Evolutionary conservation across 2,888 invertebrate species (phyloP).

Genomic region (Amphipyra tragopoginis): DNA sequence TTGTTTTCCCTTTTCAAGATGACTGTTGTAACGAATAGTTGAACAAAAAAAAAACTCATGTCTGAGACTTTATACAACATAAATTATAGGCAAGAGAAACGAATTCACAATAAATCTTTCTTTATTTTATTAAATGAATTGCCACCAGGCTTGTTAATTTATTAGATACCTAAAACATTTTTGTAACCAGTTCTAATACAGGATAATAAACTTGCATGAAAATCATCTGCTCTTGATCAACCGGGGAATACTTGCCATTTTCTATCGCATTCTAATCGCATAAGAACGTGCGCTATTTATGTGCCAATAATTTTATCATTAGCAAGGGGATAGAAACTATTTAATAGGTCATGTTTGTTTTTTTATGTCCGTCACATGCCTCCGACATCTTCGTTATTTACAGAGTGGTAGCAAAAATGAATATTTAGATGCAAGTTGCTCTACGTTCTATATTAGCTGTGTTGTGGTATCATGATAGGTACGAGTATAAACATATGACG

Average conservation of each 20-base stretch:
- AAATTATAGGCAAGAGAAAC: too few species aligned
- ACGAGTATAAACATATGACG: conserved; percentile 81
- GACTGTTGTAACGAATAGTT: too few species aligned
- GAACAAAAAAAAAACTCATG: too few species aligned
- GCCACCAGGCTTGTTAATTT: conserved; percentile 6
- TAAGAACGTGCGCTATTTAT: conserved; percentile 17
- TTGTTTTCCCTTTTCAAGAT: too few species aligned
- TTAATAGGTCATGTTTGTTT: conserved; percentile 6
- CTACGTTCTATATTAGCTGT: conserved; percentile 33
- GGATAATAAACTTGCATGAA: conserved; percentile 4
- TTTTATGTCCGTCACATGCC: conserved; percentile 6
- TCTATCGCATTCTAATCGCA: conserved; percentile 32
- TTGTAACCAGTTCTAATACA: conserved; percentile 11
- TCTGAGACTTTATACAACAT: too few species aligned
- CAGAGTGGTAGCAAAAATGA: conserved; percentile 33
- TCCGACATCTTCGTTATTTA: conserved; percentile 13
- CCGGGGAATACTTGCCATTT: conserved; percentile 6
- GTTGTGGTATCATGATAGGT: conserved; percentile 60
- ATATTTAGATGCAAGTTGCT: conserved; percentile 27
- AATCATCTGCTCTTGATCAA: conserved; percentile 8
- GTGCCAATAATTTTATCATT: conserved; percentile 16
- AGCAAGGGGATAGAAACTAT: conserved; percentile 3
- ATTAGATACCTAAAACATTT: conserved; percentile 4
- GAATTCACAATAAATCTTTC: too few species aligned
- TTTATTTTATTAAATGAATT: conserved; percentile 4